Evolutionary conservation across 2,888 invertebrate species (phyloP).

Genomic region (Hirtodrosophila trivittata): DNA sequence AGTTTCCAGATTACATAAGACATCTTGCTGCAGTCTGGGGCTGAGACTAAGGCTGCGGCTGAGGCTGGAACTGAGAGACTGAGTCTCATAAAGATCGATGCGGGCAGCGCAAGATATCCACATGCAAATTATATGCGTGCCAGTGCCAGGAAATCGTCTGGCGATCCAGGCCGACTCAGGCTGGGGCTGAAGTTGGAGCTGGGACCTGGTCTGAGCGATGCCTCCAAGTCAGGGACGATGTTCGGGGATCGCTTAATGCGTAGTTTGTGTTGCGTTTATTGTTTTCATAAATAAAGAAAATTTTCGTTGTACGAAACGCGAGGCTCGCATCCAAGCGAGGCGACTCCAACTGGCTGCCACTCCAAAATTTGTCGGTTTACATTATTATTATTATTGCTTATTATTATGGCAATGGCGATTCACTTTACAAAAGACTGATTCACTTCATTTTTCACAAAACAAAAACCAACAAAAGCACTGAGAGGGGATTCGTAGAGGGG

Average conservation of each 20-base stretch:
- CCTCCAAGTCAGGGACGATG: background rate
- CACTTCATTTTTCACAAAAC: constrained; percentile 73
- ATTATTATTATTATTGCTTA: constrained; percentile 70
- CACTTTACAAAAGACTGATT: constrained; percentile 71
- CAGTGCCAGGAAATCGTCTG: constrained; percentile 65
- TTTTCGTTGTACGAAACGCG: constrained; percentile 16
- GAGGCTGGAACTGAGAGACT: constrained; percentile 2
- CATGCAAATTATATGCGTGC: constrained; percentile 79
- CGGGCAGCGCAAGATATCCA: constrained; percentile 56
- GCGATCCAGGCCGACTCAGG: constrained; percentile 34
- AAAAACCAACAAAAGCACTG: constrained; percentile 40
- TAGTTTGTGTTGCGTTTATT: constrained; percentile 73
- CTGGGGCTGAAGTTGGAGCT: constrained; percentile 1
- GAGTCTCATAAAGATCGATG: constrained; percentile 62
- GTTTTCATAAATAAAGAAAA: constrained; percentile 74
- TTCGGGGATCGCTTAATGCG: constrained; percentile 55
- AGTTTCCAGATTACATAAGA: constrained; percentile 83
- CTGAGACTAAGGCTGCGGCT: background rate
- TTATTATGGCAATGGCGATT: constrained; percentile 55
- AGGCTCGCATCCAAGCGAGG: background rate
- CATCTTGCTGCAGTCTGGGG: constrained; percentile 59
- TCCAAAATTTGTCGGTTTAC: constrained; percentile 70
- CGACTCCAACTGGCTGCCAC: constrained; percentile 37
- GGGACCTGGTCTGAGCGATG: background rate
- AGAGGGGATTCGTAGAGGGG: constrained; percentile 8